Evolutionary conservation across 2,888 invertebrate species (phyloP).

Genomic region (Orthosia gracilis): DNA sequence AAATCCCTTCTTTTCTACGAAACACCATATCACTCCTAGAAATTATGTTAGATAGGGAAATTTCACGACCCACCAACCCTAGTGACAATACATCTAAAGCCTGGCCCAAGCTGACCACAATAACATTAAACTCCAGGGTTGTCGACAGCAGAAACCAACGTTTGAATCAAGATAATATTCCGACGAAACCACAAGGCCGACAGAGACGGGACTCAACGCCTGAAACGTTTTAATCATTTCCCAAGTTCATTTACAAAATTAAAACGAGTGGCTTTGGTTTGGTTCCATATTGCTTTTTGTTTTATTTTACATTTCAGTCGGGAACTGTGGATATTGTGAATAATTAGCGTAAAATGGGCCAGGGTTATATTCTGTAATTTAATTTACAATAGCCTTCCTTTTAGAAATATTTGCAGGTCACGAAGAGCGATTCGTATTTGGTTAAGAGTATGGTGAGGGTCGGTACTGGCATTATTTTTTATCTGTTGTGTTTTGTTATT

Average conservation of each 20-base stretch:
- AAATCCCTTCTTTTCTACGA: too few species aligned
- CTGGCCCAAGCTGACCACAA: conserved; percentile 23
- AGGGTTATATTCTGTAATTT: not conserved
- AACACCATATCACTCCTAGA: too few species aligned
- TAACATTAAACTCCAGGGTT: conserved; percentile 26
- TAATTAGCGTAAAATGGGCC: not conserved
- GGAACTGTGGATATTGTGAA: conserved; percentile 1
- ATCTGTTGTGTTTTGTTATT: not conserved
- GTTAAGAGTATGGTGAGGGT: not conserved
- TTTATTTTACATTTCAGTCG: conserved; percentile 22
- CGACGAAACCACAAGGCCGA: conserved; percentile 33
- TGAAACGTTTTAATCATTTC: conserved; percentile 61
- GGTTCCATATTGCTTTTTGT: conserved; percentile 31
- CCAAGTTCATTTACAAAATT: conserved; percentile 56
- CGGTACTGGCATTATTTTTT: not conserved
- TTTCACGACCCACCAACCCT: conserved; percentile 14
- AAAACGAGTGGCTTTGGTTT: conserved; percentile 37
- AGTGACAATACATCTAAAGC: conserved; percentile 12
- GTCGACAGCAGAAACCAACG: conserved; percentile 36
- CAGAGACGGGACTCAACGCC: not conserved
- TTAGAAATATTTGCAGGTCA: not conserved
- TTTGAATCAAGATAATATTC: conserved; percentile 35
- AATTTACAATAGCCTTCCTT: not conserved
- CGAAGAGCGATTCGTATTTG: not conserved
- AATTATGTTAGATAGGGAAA: too few species aligned